phyloP scores from a whole-genome alignment of 1,140 invertebrate species.

The Steinernema feltiae region DNA sequence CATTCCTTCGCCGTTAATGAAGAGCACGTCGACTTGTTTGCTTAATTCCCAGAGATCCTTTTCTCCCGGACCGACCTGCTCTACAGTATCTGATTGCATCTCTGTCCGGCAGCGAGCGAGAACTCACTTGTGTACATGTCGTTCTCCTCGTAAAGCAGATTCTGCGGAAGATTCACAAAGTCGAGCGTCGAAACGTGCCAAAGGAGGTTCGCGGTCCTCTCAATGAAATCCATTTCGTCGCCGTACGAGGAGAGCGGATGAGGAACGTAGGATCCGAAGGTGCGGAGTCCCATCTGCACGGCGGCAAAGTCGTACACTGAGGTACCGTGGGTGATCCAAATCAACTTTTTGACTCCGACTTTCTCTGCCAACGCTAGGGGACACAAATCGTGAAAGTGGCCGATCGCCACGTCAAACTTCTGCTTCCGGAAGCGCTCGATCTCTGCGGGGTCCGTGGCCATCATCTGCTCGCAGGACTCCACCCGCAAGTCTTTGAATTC shows the following conservation, averaged over 20 bases:
- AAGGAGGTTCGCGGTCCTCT: slow-evolving; percentile 46
- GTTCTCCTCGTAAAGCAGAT: slow-evolving; percentile 53
- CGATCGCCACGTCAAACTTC: slow-evolving; percentile 54
- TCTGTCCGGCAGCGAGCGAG: background rate
- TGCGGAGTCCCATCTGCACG: slow-evolving; percentile 45
- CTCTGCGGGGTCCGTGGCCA: slow-evolving; percentile 22
- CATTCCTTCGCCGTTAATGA: slow-evolving; percentile 55
- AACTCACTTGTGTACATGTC: slow-evolving; percentile 37
- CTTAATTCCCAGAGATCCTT: slow-evolving; percentile 50
- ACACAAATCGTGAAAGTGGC: slow-evolving; percentile 56
- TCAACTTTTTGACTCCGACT: slow-evolving; percentile 40
- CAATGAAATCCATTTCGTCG: slow-evolving; percentile 44
- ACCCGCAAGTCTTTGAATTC: slow-evolving; percentile 50
- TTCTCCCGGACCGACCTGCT: background rate
- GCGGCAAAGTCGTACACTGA: slow-evolving; percentile 56
- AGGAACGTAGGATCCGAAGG: slow-evolving; percentile 51
- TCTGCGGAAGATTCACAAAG: slow-evolving; percentile 55
- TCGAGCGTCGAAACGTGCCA: slow-evolving; percentile 53
- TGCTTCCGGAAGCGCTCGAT: slow-evolving; percentile 34
- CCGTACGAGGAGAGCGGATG: slow-evolving; percentile 53
- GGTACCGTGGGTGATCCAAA: slow-evolving; percentile 57
- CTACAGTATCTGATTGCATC: too few relatives aligned
- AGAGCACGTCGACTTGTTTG: slow-evolving; percentile 41
- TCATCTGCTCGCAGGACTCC: slow-evolving; percentile 56
- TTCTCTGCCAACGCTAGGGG: slow-evolving; percentile 47